Base-by-base conservation (phyloP, 2,797 vertebrate species). In the Muscicapa comitata region DNA sequence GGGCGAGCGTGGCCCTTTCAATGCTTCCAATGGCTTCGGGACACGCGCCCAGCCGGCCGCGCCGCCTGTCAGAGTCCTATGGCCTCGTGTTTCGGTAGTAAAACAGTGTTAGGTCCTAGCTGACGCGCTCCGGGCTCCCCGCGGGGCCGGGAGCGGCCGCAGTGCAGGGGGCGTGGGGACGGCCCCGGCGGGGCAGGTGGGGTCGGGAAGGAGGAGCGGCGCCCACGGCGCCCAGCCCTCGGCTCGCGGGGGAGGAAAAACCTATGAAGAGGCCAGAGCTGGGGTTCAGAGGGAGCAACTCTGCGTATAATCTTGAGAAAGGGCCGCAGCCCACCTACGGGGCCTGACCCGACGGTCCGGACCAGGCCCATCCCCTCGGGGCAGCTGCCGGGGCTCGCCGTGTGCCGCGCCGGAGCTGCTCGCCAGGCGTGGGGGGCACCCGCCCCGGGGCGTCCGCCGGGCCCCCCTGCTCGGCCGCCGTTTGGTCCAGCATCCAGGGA, bases 71-170 rank as follows among this genome's bases (percentile, higher is more conserved):
- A 98, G 98, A 97, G 97, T 99, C 97, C 98, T 98, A 98, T 98
- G 98, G 98, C 98, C 98, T 98, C 98, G 92, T 97, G 97, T 97
- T 98, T 98, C 97, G 95, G 97, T 96, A 96, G 98, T 98, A 98
- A 99, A 98, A 98, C 99, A 99, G 98, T 99, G 99, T 98, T 98
- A 99, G 99, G 99, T 99, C 99, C 99, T 98, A 97, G 96, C 97
- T 98, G 97, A 98, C 96, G 95, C 97, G 98, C 97, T 97, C 97
- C 95, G 45, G 85, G 48, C 90, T 95, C 94, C 97, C 91, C 25
- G 4, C 1, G 66, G 89, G 66, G n/a, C 80, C 47, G 59, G 57
- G 83, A 94, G 95, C 86, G 55, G 97, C 93, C 11, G 72, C 85
- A 95, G 95, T 93, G 91, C 96, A 92, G 96, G 89, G 93, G 86